Conservation (phyloP, 1,140 invertebrate species). For the Halesus radiatus region DNA sequence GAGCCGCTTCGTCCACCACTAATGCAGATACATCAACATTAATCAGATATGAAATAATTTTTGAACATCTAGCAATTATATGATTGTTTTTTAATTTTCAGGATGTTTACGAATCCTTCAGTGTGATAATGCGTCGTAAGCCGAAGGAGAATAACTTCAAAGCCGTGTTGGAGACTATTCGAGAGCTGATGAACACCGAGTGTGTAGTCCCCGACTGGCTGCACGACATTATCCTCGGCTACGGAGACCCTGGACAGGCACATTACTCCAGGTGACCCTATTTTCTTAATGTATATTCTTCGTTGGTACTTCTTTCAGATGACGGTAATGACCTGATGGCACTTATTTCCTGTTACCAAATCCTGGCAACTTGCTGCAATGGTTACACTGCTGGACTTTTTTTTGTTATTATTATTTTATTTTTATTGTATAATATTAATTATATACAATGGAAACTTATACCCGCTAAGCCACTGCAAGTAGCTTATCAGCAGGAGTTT, state of each 20-base stretch:
- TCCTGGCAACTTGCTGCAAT: too few relatives aligned
- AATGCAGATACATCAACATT: too few relatives aligned
- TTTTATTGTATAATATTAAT: too few relatives aligned
- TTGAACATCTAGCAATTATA: too few relatives aligned
- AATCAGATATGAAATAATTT: too few relatives aligned
- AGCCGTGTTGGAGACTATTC: constrained; percentile 97
- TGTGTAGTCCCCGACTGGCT: constrained; percentile 99
- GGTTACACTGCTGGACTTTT: background rate
- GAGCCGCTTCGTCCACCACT: too few relatives aligned
- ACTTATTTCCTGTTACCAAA: background rate
- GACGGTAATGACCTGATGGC: background rate
- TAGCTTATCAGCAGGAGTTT: too few relatives aligned
- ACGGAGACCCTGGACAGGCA: constrained; percentile 96
- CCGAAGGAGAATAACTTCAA: constrained; percentile 99
- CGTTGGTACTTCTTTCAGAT: background rate
- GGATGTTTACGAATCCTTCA: constrained; percentile 97
- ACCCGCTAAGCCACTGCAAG: too few relatives aligned
- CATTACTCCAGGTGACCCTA: constrained; percentile 85
- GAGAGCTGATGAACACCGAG: constrained; percentile 98
- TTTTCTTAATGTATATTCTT: background rate
- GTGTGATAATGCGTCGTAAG: constrained; percentile 96
- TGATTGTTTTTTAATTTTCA: constrained; percentile 60
- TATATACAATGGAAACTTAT: too few relatives aligned
- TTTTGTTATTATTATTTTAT: too few relatives aligned
- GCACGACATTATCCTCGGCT: constrained; percentile 97